Evolutionary conservation across 2,888 invertebrate genomes (phyloP).

Genomic region (Nephrotoma appendiculata): DNA sequence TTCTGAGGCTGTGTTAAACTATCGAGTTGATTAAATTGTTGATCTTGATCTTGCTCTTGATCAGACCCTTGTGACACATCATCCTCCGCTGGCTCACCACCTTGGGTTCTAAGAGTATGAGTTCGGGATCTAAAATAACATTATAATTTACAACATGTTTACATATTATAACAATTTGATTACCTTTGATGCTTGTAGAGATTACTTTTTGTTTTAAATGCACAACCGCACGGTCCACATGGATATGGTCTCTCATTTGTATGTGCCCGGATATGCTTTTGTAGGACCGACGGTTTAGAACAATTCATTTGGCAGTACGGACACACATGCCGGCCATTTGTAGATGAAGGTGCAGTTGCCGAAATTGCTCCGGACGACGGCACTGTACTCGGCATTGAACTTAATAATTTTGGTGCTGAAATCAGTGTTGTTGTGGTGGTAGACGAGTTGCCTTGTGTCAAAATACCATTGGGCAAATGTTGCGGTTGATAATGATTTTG

Average conservation of each 20-base stretch:
- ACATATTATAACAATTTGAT: not conserved
- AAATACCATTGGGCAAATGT: not conserved
- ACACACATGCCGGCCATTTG: slow-evolving; percentile 60
- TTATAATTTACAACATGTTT: not conserved
- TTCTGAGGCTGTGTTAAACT: slow-evolving; percentile 17
- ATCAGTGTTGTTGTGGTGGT: not conserved
- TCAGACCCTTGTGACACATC: slow-evolving; percentile 44
- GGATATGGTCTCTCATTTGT: slow-evolving; percentile 88
- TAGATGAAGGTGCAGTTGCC: slow-evolving; percentile 4
- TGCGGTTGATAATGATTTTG: slow-evolving; percentile 3
- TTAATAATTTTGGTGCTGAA: slow-evolving; percentile 7
- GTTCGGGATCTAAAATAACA: slow-evolving; percentile 44
- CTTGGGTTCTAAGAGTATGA: slow-evolving; percentile 51
- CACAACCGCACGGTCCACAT: slow-evolving; percentile 76
- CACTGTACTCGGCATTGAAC: slow-evolving; percentile 4
- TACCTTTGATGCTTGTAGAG: slow-evolving; percentile 71
- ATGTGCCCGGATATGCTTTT: slow-evolving; percentile 88
- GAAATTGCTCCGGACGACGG: not conserved
- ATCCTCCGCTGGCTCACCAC: slow-evolving; percentile 39
- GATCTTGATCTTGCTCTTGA: slow-evolving; percentile 39
- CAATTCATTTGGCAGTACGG: slow-evolving; percentile 78
- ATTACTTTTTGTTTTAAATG: slow-evolving; percentile 89
- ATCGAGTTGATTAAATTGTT: not conserved
- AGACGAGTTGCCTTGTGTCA: not conserved
- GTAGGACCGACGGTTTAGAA: slow-evolving; percentile 84